These are phyloP conservation scores for Bubo blakistoni DNA, from an alignment of 2,113 vertebrate species.

Conservation along the genomic window DNA sequence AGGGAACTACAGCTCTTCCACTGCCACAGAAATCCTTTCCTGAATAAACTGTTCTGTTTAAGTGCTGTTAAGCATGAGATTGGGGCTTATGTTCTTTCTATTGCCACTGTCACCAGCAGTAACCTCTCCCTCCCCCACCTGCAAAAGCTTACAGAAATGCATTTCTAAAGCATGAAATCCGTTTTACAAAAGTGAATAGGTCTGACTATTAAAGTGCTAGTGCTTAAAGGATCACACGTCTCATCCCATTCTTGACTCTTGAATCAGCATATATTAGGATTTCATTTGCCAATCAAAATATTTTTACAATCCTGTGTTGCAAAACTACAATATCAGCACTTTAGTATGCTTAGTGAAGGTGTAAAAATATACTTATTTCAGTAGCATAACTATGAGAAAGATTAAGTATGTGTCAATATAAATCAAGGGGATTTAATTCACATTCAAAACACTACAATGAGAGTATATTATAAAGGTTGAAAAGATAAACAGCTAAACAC, in stretches of 20 bases:
- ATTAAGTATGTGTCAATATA: neutral
- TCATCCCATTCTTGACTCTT: conserved; percentile 20
- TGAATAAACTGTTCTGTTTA: neutral
- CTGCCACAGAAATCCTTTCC: neutral
- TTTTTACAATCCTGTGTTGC: neutral
- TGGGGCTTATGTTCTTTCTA: neutral
- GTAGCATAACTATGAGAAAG: neutral
- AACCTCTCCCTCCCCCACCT: neutral
- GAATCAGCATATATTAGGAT: neutral
- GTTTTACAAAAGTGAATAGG: neutral
- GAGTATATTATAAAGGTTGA: neutral
- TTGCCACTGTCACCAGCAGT: neutral
- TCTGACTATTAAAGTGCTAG: conserved; percentile 4
- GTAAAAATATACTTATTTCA: conserved; percentile 1
- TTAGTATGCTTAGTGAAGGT: neutral
- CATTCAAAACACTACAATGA: neutral
- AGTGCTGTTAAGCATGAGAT: neutral
- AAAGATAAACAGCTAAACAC: neutral
- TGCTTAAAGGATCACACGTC: conserved; percentile 15
- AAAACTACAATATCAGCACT: neutral
- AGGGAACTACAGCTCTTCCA: neutral
- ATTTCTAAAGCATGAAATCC: conserved; percentile 26
- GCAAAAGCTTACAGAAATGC: neutral
- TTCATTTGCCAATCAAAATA: conserved; percentile 12
- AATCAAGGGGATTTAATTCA: neutral